A percentile compares a stretch with the other conserved stretches of the same genome.
These are phyloP conservation scores for Pygocentrus nattereri DNA, from an alignment of 2,797 vertebrate species.

Conservation along the genomic window DNA sequence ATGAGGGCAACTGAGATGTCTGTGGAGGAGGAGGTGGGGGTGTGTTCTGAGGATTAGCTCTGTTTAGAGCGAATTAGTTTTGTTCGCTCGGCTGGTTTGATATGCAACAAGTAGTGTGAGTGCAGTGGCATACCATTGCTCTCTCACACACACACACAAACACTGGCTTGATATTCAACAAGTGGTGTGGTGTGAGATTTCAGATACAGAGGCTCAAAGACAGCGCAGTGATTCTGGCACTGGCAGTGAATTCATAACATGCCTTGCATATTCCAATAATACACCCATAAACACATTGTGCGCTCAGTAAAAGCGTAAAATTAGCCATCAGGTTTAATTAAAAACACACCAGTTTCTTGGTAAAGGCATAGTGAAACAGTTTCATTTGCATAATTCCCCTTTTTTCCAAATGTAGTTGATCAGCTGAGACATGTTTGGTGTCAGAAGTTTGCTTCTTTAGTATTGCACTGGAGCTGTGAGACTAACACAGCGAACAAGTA, in stretches of 20 bases:
- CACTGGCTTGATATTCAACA: neutral
- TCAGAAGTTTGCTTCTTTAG: neutral
- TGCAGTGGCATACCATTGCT: neutral
- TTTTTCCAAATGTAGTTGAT: too few species aligned
- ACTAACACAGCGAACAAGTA: neutral
- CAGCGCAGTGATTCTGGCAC: neutral
- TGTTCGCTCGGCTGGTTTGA: neutral
- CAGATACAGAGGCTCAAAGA: neutral
- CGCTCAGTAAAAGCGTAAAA: neutral
- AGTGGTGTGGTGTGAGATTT: slow-evolving; percentile 14
- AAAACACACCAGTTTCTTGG: neutral
- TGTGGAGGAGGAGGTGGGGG: neutral
- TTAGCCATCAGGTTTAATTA: neutral
- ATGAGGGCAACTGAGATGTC: neutral
- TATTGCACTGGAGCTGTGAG: neutral
- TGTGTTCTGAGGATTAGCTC: neutral
- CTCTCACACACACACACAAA: neutral
- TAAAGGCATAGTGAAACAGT: neutral
- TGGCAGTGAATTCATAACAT: neutral
- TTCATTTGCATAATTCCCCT: neutral
- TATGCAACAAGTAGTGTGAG: neutral
- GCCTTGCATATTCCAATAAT: neutral
- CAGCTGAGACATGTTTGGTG: neutral
- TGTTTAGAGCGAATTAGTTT: slow-evolving; percentile 17
- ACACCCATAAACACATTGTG: neutral